Evolutionary conservation across 2,797 vertebrate genomes (phyloP), one percentile per base, ranked within the genome.

Genomic region (Enteromius fasciolatus): DNA sequence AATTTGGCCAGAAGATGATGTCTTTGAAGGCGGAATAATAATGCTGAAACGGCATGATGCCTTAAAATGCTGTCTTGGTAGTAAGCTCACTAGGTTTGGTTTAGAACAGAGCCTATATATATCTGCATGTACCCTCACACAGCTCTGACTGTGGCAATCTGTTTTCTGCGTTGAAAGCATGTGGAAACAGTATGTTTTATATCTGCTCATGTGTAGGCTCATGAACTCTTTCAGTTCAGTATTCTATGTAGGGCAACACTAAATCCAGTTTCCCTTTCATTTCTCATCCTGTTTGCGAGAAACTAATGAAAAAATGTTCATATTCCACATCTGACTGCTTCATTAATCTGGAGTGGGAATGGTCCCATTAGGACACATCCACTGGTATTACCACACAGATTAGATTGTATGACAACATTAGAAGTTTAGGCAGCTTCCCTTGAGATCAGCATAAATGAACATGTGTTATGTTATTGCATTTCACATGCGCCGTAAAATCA

Each of bases 351-450:
- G 90, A 90, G 90, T 77, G 72, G 46, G 72, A 84, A 89, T 74
- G 52, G 86, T 90, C 93, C 92, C 93, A 94, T 94, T 93, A 93
- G 91, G 91, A 90, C 90, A 92, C 88, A 94, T 92, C 92, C 89
- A 52, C 89, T 88, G 91, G 94, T 93, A 94, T 94, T 91, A 93
- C 91, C 91, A 89, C 89, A 93, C 87, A 93, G 92, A 93, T 94
- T 93, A 92, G 89, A 93, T 91, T 90, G 91, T 90, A 91, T 91
- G 84, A 88, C 87, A 87, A 92, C 91, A 90, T 87, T 78, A 31
- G 85, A 91, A 91, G 86, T 90, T 90, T 88, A 81, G 36, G 81
- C 90, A 91, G 90, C 89, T 90, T 94, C 92, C 90, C 90, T 74
- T 87, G 92, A 92, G 92, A 93, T 90, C 88, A 87, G 86, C 90